A percentile compares a stretch with the other conserved stretches of the same genome.
These are phyloP conservation scores for Piscicola geometra DNA, from an alignment of 2,888 invertebrate species.

Conservation along the genomic window DNA sequence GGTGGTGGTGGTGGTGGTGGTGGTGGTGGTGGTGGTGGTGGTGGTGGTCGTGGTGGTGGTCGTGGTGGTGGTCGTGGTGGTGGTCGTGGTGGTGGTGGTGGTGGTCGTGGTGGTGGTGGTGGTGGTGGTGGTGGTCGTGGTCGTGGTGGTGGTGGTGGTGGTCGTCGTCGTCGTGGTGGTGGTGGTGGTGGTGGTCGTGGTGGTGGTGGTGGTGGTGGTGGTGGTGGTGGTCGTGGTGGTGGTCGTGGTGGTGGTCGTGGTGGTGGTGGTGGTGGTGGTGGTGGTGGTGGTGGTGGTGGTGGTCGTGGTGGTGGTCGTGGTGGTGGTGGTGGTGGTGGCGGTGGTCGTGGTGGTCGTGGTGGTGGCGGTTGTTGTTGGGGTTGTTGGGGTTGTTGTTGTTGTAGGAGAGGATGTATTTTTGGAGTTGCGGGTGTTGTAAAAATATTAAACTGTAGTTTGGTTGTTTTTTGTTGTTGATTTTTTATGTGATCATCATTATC, in stretches of 20 bases:
- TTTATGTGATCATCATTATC: too few relatives aligned
- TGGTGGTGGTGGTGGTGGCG: constrained; percentile 8
- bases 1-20: constrained; percentile 21
- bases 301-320: constrained; percentile 4
- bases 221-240: constrained; percentile 7
- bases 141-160: constrained; percentile 4
- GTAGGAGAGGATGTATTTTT: too few relatives aligned
- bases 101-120: too few relatives aligned
- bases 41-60: too few relatives aligned
- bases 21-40: too few relatives aligned
- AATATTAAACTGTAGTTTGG: too few relatives aligned
- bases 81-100: too few relatives aligned
- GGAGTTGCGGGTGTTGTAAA: too few relatives aligned
- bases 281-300: constrained; percentile 11
- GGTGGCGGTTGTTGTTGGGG: too few relatives aligned
- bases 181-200: constrained; percentile 8
- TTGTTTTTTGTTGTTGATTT: too few relatives aligned
- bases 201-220: constrained; percentile 11
- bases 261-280: constrained; percentile 11
- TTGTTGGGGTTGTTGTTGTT: too few relatives aligned
- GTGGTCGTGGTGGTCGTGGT: constrained; percentile 5
- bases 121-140: constrained; percentile 7
- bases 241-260: constrained; percentile 4
- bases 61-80: too few relatives aligned
- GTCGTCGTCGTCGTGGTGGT: not conserved